These are phyloP conservation scores for Baronia brevicornis DNA, from an alignment of 2,888 invertebrate species.

Conservation along the genomic window DNA sequence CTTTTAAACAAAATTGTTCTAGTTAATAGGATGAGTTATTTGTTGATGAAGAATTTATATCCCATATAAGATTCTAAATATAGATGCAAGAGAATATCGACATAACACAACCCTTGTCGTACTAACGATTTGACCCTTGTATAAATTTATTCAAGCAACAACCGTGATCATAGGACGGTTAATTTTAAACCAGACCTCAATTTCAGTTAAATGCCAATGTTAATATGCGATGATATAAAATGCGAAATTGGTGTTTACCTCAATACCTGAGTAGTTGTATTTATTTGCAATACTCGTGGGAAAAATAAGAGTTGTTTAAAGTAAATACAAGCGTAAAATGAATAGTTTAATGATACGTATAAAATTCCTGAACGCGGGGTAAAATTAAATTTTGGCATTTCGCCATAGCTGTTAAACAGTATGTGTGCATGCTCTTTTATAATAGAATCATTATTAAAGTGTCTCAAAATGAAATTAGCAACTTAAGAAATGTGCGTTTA, in stretches of 20 bases:
- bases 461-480: neutral
- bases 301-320: neutral
- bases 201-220: constrained; percentile 24
- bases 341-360: constrained; percentile 40
- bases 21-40: too few species aligned
- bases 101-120: neutral
- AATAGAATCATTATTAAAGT: constrained; percentile 1
- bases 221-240: constrained; percentile 10
- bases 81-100: too few species aligned
- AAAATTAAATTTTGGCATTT: constrained; percentile 62
- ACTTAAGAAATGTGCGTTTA: too few species aligned
- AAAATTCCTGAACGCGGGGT: constrained; percentile 47
- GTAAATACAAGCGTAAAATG: constrained; percentile 23
- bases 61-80: too few species aligned
- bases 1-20: too few species aligned
- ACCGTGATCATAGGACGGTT: constrained; percentile 8
- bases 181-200: constrained; percentile 7
- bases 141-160: constrained; percentile 3
- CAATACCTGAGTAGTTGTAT: too few species aligned
- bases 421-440: constrained; percentile 9
- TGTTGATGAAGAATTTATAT: too few species aligned
- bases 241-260: too few species aligned
- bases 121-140: constrained; percentile 5
- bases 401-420: constrained; percentile 40
- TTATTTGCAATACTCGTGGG: too few species aligned